Percentiles rank a stretch among this genome's conserved stretches.
phyloP scores from a whole-genome alignment of 35 echinoderm and acorn worm species.

The Stichopus chloronotus region DNA sequence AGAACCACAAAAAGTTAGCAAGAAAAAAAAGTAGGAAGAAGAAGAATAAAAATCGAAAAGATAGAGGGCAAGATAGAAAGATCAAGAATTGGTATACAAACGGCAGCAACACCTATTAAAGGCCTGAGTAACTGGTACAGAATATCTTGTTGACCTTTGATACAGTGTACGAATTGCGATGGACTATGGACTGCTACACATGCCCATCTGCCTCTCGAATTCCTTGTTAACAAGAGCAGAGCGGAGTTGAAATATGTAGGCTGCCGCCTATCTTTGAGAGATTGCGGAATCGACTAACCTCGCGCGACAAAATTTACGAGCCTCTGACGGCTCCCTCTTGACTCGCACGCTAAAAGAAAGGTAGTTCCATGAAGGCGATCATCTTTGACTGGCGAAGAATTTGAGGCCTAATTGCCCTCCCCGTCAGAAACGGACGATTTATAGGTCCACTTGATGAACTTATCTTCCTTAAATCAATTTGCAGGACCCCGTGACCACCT shows the following conservation, averaged over 20 bases:
- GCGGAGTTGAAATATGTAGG: not conserved
- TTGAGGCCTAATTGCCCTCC: constrained; percentile 25
- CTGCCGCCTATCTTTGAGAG: not conserved
- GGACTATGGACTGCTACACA: too few species aligned
- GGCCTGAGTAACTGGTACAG: too few species aligned
- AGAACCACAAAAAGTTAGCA: too few species aligned
- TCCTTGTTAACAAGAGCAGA: too few species aligned
- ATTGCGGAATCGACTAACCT: not conserved
- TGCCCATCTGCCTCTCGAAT: too few species aligned
- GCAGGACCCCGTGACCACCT: constrained; percentile 35
- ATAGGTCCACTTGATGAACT: constrained; percentile 26
- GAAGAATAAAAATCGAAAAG: too few species aligned
- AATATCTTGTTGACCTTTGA: too few species aligned
- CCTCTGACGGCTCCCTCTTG: constrained; percentile 17
- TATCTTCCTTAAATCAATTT: constrained; percentile 51
- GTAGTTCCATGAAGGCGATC: not conserved
- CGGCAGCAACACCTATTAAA: too few species aligned
- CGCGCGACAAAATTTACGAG: constrained; percentile 19
- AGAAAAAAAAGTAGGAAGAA: too few species aligned
- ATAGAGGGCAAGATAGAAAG: too few species aligned
- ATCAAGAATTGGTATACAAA: too few species aligned
- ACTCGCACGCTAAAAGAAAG: not conserved
- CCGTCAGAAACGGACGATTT: not conserved
- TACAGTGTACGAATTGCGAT: too few species aligned
- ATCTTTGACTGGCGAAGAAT: not conserved